Base-by-base conservation (phyloP, 2,888 invertebrate species). In the Pharmacophagus antenor region DNA sequence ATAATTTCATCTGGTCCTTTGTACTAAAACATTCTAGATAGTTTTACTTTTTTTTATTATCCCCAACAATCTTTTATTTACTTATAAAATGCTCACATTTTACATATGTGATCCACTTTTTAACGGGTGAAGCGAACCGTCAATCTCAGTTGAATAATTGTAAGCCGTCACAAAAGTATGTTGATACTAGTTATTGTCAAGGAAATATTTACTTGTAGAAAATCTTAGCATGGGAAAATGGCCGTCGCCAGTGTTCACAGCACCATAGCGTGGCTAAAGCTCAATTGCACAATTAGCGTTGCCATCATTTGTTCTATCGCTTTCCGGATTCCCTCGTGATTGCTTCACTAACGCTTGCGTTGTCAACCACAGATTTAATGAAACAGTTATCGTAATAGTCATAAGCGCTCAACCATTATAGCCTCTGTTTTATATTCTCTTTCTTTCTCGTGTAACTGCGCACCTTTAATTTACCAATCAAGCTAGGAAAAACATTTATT, bases 301-400 rank as follows among this genome's bases (percentile, higher is more conserved):
- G 73, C 72, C 75, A 71, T 68, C 69, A 62, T 55, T 65, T 63
- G 44, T 56, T 56, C 62, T 53, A 72, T 72, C 70, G 77, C 18
- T 79, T 86, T 87, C 85, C 86, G 85, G 88, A 87, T 84, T 88
- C 85, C 79, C 84, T 80, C 69, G 79, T 78, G 81, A 83, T 84
- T 80, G 77, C 73, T 67, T 71, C 69, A 50, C 50, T 46, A 55
- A 49, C 8, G 22, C 42, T 58, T 41, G 58, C 57, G 44, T 27
- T 50, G 20, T 23, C 27, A 31, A 23, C 58, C 27, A 51, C 17
- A 41, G n/a, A 41, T 42, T 44, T 46, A 50, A 57, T 50, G 46
- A 47, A 50, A 58, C 41, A 21, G 48, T 58, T 20, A n/a, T 52
- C 20, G 31, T 53, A 47, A 58, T 53, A 48, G 47, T 37, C 23